phyloP scores from a whole-genome alignment of 2,797 vertebrate genomes.

The Tenualosa ilisha region DNA sequence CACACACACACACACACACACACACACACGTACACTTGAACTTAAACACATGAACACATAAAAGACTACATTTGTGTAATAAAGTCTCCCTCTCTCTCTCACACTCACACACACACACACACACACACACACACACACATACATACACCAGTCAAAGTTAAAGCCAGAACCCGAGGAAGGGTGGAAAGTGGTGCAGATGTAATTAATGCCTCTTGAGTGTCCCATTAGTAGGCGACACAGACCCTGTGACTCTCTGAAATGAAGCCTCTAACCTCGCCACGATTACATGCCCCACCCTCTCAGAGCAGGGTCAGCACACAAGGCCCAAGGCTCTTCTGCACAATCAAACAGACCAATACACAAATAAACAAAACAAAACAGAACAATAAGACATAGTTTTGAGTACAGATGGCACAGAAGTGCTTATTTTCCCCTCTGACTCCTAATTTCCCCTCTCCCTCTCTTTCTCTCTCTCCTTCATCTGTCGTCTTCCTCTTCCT shows the following conservation, averaged over 20 bases:
- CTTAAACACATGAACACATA: background rate
- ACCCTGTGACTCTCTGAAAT: constrained; percentile 41
- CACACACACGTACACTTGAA: background rate
- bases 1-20: background rate
- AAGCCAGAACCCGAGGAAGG: background rate
- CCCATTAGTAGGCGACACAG: constrained; percentile 45
- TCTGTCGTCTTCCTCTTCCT: background rate
- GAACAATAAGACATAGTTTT: background rate
- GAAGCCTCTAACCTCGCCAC: constrained; percentile 37
- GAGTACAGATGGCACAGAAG: background rate
- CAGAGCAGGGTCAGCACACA: constrained; percentile 42
- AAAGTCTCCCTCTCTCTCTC: background rate
- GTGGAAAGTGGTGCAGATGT: constrained; percentile 22
- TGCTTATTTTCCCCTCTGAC: no score
- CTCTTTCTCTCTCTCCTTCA: constrained; percentile 35
- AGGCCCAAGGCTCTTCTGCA: background rate
- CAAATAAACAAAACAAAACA: background rate
- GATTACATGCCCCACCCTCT: background rate
- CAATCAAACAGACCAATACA: background rate
- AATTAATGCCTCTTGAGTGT: constrained; percentile 46
- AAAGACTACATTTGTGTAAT: background rate
- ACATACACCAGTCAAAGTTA: background rate
- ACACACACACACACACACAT: constrained; percentile 5
- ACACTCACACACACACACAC: background rate
- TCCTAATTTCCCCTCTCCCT: no score